Conservation (phyloP, 2,888 invertebrate genomes). For the Apodemia hepburni region DNA sequence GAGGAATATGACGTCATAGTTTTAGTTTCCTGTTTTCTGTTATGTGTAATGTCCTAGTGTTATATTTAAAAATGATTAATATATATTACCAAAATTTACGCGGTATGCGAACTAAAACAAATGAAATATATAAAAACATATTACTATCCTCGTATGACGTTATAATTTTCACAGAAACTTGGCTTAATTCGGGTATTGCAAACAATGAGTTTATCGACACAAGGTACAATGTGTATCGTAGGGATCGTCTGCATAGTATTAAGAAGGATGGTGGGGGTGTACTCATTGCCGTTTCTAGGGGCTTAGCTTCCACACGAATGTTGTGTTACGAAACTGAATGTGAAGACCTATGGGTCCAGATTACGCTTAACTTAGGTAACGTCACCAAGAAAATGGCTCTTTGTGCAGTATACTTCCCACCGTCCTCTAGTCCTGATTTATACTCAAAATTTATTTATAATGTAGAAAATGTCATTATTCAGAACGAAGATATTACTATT, state of each 20-base stretch:
- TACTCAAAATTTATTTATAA: not conserved
- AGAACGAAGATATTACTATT: not conserved
- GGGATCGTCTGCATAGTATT: slow-evolving; percentile 3
- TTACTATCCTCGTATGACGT: slow-evolving; percentile 15
- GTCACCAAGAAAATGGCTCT: not conserved
- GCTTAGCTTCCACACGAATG: not conserved
- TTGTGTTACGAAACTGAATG: not conserved
- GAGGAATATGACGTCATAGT: not conserved
- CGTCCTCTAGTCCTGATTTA: not conserved
- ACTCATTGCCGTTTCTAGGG: slow-evolving; percentile 1
- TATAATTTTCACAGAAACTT: slow-evolving; percentile 22
- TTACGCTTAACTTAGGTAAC: not conserved
- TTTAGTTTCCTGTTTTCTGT: not conserved
- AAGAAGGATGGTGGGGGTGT: slow-evolving; percentile 16
- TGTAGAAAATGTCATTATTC: not conserved
- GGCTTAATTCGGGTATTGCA: slow-evolving; percentile 18
- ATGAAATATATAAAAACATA: slow-evolving; percentile 17
- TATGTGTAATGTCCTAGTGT: not conserved
- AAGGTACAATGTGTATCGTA: slow-evolving; percentile 14
- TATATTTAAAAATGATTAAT: not conserved
- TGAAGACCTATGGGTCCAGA: slow-evolving; percentile 7
- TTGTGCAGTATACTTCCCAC: slow-evolving; percentile 4
- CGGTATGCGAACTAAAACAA: slow-evolving; percentile 23
- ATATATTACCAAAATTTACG: slow-evolving; percentile 26
- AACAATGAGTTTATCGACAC: slow-evolving; percentile 19